phyloP scores from a whole-genome alignment of 1,140 invertebrate species.

The Drepana arcuata region DNA sequence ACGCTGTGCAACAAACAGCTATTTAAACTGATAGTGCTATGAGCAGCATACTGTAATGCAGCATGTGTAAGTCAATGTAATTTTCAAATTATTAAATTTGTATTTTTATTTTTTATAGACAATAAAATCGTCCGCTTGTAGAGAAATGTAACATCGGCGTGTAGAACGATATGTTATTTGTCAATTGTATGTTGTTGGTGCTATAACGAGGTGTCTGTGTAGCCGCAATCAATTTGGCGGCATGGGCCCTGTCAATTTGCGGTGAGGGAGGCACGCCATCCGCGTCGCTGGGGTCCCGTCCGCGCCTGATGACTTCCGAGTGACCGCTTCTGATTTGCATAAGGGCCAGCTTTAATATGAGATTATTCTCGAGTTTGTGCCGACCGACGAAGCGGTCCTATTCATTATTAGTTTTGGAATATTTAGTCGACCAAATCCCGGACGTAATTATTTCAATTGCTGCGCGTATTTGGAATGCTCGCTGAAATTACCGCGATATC shows the following conservation, averaged over 20 bases:
- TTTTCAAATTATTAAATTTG: too few species aligned
- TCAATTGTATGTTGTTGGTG: constrained; percentile 31
- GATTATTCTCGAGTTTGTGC: constrained; percentile 55
- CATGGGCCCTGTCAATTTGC: constrained; percentile 54
- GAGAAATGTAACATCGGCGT: too few species aligned
- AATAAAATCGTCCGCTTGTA: too few species aligned
- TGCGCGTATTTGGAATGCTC: constrained; percentile 20
- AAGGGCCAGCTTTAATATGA: constrained; percentile 61
- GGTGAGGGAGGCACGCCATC: constrained; percentile 22
- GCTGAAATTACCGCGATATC: constrained; percentile 20
- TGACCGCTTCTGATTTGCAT: constrained; percentile 64
- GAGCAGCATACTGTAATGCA: too few species aligned
- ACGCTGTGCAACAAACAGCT: too few species aligned
- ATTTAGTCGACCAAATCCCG: constrained; percentile 37
- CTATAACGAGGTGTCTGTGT: constrained; percentile 46
- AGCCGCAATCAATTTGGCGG: constrained; percentile 55
- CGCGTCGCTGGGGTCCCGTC: constrained; percentile 1
- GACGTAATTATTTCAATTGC: constrained; percentile 30
- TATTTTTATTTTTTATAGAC: too few species aligned
- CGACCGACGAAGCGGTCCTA: constrained; percentile 27
- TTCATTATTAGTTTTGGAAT: constrained; percentile 59
- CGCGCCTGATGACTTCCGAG: constrained; percentile 61
- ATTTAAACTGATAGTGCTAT: too few species aligned
- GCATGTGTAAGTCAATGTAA: too few species aligned
- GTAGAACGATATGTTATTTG: constrained; percentile 24